Evolutionary conservation across 2,797 vertebrate species (phyloP).

Genomic region (Todus mexicanus): DNA sequence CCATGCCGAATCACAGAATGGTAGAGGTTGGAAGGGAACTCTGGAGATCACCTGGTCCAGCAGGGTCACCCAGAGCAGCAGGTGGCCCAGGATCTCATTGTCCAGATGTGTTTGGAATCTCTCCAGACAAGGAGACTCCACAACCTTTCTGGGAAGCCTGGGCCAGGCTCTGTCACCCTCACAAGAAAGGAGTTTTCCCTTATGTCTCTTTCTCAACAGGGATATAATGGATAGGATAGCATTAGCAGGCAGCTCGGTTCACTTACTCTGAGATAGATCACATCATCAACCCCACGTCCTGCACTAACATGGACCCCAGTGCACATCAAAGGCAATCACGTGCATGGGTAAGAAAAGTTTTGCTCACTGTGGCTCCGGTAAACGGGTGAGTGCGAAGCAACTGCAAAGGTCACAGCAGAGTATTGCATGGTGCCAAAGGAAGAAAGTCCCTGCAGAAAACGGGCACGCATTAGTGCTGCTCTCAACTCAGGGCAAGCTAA

Average conservation of each 20-base stretch:
- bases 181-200: neutral
- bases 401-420: neutral
- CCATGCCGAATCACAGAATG: neutral
- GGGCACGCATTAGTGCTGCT: accelerated
- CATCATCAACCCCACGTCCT: neutral
- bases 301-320: neutral
- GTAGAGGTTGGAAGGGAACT: neutral
- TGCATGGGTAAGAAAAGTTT: neutral
- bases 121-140: neutral
- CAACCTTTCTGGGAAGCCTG: neutral
- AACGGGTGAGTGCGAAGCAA: neutral
- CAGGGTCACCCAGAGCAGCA: neutral
- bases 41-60: neutral
- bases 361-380: neutral
- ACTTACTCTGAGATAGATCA: neutral
- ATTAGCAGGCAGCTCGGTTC: slow-evolving; percentile 1
- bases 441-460: neutral
- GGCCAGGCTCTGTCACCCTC: neutral
- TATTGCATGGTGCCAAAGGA: neutral
- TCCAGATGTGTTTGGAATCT: neutral
- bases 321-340: neutral
- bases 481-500: neutral
- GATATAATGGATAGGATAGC: slow-evolving; percentile 7
- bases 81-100: neutral
- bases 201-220: neutral